Evolutionary conservation across 2,797 vertebrate species (phyloP), one percentile per base, ranked within the genome.

Genomic region (Rallus crepitans): DNA sequence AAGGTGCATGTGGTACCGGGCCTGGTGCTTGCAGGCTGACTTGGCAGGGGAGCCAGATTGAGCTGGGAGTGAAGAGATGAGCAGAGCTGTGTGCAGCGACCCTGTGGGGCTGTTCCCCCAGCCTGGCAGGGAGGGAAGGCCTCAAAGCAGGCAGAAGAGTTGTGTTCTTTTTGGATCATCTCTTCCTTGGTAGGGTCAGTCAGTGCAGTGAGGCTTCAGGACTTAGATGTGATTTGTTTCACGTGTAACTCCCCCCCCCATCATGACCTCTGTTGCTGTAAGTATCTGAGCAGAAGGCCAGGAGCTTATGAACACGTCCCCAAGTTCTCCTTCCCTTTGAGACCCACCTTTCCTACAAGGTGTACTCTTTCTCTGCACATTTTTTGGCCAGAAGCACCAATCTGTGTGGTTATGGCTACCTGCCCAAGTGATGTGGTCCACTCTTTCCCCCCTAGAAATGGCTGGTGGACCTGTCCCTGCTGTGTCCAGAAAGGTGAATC

Each of bases 291-390:
- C 30, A 78, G 35, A 64, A 23, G 61, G 17, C 15, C 14, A 24
- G 40, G 8, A 16, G 47, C 47, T 27, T 15, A 5, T 37, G 23
- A 17, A 21, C 0, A 0, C 3, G 2, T 45, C 35, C 40, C 57
- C 25, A 39, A 7, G 20, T 31, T 64, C 60, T 66, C 64, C 35
- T 48, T 15, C 60, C 13, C 68, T 61, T 60, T 19, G 59, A 64
- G 42, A 40, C 1, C 2, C n/a, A 6, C 20, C 25, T 23, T 55
- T 45, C 63, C 59, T 66, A 18, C 12, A 2, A 4, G 28, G 21
- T 27, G 9, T 61, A 9, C 30, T 42, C 8, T 11, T 79, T 30
- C 14, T 66, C 33, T 50, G 39, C 2, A 1, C 21, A 40, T 4
- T 4, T 53, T 64, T 55, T 11, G 55, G 40, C 0, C 9, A 27